Evolutionary conservation across 1,140 invertebrate genomes (phyloP).

Genomic region (Phenacoccus solenopsis): DNA sequence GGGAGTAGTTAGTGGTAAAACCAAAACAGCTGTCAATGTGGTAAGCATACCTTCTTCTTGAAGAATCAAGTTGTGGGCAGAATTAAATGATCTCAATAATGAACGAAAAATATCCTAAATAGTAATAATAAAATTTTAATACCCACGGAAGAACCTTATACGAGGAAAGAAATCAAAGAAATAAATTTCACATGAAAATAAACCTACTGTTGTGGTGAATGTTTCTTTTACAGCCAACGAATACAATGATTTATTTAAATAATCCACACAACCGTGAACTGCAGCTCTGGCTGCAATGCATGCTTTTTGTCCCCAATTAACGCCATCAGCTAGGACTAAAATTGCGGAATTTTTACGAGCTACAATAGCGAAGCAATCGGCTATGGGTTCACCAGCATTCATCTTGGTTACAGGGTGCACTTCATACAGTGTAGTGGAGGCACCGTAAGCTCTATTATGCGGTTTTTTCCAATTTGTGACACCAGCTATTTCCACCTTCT

Average conservation of each 20-base stretch:
- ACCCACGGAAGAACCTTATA: too few species aligned
- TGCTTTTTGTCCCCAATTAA: conserved; percentile 87
- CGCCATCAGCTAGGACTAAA: conserved; percentile 77
- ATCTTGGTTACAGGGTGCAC: conserved; percentile 56
- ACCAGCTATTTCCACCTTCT: conserved; percentile 37
- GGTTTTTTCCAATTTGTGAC: conserved; percentile 53
- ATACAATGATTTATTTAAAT: conserved; percentile 67
- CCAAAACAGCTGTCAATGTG: conserved; percentile 66
- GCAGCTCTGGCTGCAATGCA: conserved; percentile 77
- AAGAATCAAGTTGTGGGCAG: conserved; percentile 74
- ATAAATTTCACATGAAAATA: neutral
- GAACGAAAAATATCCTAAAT: conserved; percentile 62
- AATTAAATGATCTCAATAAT: conserved; percentile 69
- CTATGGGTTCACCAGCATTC: conserved; percentile 74
- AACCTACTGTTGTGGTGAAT: conserved; percentile 27
- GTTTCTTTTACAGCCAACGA: conserved; percentile 30
- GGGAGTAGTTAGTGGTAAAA: conserved; percentile 45
- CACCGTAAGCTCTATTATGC: conserved; percentile 51
- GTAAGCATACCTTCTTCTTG: conserved; percentile 76
- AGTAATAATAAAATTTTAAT: neutral
- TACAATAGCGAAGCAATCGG: conserved; percentile 78
- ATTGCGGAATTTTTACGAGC: conserved; percentile 65
- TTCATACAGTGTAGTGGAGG: conserved; percentile 32
- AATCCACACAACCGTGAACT: conserved; percentile 73
- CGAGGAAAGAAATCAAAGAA: too few species aligned